Evolutionary conservation across 2,888 invertebrate species (phyloP).

Genomic region (Rhogogaster chlorosoma): DNA sequence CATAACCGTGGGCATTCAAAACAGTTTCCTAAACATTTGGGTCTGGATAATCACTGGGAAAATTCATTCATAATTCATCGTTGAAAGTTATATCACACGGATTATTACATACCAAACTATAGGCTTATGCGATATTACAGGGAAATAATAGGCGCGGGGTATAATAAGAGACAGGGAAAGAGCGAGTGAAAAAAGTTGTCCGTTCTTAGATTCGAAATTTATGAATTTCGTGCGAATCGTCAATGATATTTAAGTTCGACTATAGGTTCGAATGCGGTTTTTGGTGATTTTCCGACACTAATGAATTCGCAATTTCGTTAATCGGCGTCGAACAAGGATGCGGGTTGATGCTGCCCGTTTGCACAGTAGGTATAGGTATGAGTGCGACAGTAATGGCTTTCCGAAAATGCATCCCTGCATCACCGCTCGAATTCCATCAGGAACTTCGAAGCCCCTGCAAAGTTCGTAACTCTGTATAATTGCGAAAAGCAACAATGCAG

Average conservation of each 20-base stretch:
- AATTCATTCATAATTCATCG: conserved; percentile 25
- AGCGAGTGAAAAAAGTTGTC: not conserved
- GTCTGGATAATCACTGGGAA: conserved; percentile 16
- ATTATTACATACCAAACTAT: not conserved
- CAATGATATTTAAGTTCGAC: not conserved
- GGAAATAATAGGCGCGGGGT: not conserved
- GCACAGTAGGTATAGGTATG: not conserved
- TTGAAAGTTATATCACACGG: not conserved
- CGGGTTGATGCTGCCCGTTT: not conserved
- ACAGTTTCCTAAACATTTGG: conserved; percentile 21
- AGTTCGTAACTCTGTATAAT: conserved; percentile 46
- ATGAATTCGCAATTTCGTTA: not conserved
- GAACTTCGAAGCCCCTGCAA: conserved; percentile 20
- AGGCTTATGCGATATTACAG: not conserved
- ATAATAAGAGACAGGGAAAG: not conserved
- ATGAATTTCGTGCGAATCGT: not conserved
- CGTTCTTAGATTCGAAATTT: not conserved
- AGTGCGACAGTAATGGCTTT: not conserved
- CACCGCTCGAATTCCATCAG: conserved; percentile 16
- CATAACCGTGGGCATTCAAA: conserved; percentile 8
- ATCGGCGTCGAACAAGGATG: not conserved
- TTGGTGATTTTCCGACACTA: not conserved
- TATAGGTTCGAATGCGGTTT: not conserved
- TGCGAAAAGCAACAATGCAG: conserved; percentile 44
- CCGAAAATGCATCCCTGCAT: conserved; percentile 18